Conservation (phyloP, 1,140 invertebrate genomes). For the Drosophila littoralis region DNA sequence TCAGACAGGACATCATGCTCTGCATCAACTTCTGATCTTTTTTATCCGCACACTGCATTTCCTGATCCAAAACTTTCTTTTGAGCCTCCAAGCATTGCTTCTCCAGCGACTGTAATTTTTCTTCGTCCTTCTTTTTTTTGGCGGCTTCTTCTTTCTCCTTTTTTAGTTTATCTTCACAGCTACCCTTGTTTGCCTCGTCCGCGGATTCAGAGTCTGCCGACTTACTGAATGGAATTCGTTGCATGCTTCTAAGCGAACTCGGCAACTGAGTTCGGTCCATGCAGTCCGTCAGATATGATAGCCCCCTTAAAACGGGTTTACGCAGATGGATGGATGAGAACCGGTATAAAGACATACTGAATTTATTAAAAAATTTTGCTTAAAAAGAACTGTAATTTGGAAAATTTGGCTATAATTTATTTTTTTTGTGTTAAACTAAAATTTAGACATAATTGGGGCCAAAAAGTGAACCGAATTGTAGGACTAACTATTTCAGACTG, state of each 20-base stretch:
- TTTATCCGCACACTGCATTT: not conserved
- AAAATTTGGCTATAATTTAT: too few species aligned
- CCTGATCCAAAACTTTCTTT: not conserved
- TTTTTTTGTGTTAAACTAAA: not conserved
- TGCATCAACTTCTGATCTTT: not conserved
- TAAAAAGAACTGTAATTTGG: too few species aligned
- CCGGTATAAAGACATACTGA: slow-evolving; percentile 15
- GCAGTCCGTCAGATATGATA: not conserved
- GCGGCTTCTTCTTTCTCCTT: not conserved
- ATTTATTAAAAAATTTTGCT: too few species aligned
- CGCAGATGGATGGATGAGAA: not conserved
- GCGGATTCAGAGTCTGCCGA: not conserved
- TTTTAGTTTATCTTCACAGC: not conserved
- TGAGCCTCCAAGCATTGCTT: slow-evolving; percentile 11
- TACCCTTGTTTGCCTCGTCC: not conserved
- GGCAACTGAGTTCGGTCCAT: not conserved
- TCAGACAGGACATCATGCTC: not conserved
- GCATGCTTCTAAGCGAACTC: not conserved
- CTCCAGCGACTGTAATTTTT: not conserved
- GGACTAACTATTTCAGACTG: not conserved
- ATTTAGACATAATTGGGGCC: slow-evolving; percentile 9
- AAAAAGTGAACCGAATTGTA: not conserved
- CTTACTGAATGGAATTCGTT: not conserved
- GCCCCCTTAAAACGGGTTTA: not conserved
- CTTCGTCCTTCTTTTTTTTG: not conserved